A percentile compares a stretch with the other conserved stretches of the same genome.
phyloP scores from a whole-genome alignment of 2,113 vertebrate genomes.

The Lophotis ruficrista region DNA sequence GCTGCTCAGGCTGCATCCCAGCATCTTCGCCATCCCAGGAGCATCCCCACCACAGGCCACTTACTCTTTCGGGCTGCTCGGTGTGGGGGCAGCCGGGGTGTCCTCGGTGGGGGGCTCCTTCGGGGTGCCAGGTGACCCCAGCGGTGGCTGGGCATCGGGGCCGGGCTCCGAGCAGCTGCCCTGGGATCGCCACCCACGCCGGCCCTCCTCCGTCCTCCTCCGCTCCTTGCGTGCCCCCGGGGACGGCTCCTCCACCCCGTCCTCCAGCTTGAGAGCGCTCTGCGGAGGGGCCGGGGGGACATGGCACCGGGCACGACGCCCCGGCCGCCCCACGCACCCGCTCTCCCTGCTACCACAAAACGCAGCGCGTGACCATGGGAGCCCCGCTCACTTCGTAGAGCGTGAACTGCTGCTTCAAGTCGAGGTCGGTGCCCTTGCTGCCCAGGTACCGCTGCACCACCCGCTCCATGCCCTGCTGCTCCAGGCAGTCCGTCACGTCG shows the following conservation, averaged over 20 bases:
- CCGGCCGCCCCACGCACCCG: background rate
- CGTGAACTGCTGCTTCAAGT: slow-evolving; percentile 85
- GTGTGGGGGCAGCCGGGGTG: rapidly evolving
- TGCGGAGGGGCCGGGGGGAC: background rate
- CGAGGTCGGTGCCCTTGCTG: slow-evolving; percentile 77
- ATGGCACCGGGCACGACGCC: background rate
- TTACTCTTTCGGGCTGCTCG: background rate
- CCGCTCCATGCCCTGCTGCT: slow-evolving; percentile 90
- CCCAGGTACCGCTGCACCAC: slow-evolving; percentile 84
- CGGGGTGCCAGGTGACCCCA: background rate
- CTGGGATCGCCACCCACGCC: slow-evolving; percentile 79
- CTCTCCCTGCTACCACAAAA: background rate
- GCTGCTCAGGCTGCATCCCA: background rate
- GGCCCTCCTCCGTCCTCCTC: slow-evolving; percentile 85
- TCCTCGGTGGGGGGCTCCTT: background rate
- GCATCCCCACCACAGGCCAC: background rate
- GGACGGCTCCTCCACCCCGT: slow-evolving; percentile 79
- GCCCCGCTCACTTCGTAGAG: slow-evolving; percentile 82
- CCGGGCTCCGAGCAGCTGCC: slow-evolving; percentile 60
- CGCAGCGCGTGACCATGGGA: rapidly evolving
- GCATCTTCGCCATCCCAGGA: background rate
- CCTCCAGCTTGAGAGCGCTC: slow-evolving; percentile 85
- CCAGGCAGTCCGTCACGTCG: slow-evolving; percentile 90
- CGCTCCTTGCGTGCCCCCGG: slow-evolving; percentile 81
- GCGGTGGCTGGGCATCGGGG: background rate